Evolutionary conservation across 2,797 vertebrate genomes (phyloP), one percentile per base, ranked within the genome.

Genomic region (Parambassis ranga): DNA sequence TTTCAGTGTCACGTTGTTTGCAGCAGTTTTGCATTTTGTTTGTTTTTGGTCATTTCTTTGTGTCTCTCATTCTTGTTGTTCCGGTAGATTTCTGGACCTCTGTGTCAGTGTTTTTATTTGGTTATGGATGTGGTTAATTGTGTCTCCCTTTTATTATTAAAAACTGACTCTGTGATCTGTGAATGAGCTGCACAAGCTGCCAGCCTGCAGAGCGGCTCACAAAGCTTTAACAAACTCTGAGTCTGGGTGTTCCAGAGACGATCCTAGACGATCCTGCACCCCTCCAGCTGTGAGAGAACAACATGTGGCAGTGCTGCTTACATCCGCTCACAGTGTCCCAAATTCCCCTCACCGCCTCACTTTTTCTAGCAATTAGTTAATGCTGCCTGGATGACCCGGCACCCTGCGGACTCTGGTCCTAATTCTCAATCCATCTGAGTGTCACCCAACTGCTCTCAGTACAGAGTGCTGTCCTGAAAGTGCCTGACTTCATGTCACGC

Each of bases 281-380:
- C n/a, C 24, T 51, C 57, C 67, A 46, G 36, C 71, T 59, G 27
- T 44, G 53, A 46, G 13, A 18, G 10, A 6, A 65, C 57, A 56
- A 50, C 56, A 11, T 61, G 53, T 57, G 22, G 36, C 9, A 2
- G 1, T 9, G 43, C 26, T 26, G 58, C 35, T 56, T 19, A 57
- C 7, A n/a, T 38, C 24, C 2, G 2, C 24, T 60, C 48, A 57
- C 7, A 22, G 2, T 1, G 37, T 56, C 75, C 81, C 78, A 63
- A 5, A 78, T 76, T 71, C 43, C 61, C 16, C n/a, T n/a, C 7
- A 19, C 26, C 46, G 19, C 26, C 46, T 65, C 41, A 15, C 9
- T 46, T 63, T 64, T 60, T 58, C 55, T 62, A 72, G 58, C 59
- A 79, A 82, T 86, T 71, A 71, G 60, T 80, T 77, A 82, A 89